Percentiles rank a stretch among this genome's conserved stretches.
phyloP scores from a whole-genome alignment of 2,797 vertebrate genomes.

The Acomys russatus region DNA sequence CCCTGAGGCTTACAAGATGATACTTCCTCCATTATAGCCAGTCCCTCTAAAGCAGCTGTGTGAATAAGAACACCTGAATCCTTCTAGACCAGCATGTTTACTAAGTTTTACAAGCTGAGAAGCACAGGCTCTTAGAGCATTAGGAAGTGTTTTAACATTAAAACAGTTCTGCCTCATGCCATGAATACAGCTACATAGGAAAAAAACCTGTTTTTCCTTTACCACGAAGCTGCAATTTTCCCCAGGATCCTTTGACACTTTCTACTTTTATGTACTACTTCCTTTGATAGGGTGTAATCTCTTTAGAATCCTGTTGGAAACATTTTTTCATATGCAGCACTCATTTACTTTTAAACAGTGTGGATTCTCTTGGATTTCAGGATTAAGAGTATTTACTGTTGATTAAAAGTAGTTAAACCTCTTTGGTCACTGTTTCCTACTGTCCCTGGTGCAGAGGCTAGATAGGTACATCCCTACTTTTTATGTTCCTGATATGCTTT shows the following conservation, averaged over 20 bases:
- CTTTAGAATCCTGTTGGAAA: slow-evolving; percentile 28
- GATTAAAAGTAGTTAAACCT: slow-evolving; percentile 70
- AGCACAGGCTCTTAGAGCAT: slow-evolving; percentile 73
- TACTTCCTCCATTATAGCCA: slow-evolving; percentile 82
- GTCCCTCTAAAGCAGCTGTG: slow-evolving; percentile 84
- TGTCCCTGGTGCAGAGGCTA: slow-evolving; percentile 68
- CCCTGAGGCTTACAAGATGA: slow-evolving; percentile 84
- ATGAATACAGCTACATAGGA: slow-evolving; percentile 62
- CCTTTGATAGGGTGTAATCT: neutral
- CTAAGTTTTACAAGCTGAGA: slow-evolving; percentile 72
- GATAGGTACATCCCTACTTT: slow-evolving; percentile 69
- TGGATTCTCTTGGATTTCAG: slow-evolving; percentile 74
- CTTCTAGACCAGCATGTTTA: slow-evolving; percentile 80
- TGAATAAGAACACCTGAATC: slow-evolving; percentile 84
- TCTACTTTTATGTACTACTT: slow-evolving; percentile 35
- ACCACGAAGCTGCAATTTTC: slow-evolving; percentile 65
- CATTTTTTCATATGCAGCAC: slow-evolving; percentile 75
- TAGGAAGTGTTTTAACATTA: slow-evolving; percentile 75
- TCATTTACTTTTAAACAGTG: slow-evolving; percentile 69
- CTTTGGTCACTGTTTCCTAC: slow-evolving; percentile 73
- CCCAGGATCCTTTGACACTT: slow-evolving; percentile 67
- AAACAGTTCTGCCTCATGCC: slow-evolving; percentile 77
- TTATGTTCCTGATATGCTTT: slow-evolving; percentile 74
- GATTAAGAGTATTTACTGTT: slow-evolving; percentile 72
- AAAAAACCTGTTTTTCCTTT: slow-evolving; percentile 71